Evolutionary conservation across 2,888 invertebrate species (phyloP).

Genomic region (Mimumesa dahlbomi): DNA sequence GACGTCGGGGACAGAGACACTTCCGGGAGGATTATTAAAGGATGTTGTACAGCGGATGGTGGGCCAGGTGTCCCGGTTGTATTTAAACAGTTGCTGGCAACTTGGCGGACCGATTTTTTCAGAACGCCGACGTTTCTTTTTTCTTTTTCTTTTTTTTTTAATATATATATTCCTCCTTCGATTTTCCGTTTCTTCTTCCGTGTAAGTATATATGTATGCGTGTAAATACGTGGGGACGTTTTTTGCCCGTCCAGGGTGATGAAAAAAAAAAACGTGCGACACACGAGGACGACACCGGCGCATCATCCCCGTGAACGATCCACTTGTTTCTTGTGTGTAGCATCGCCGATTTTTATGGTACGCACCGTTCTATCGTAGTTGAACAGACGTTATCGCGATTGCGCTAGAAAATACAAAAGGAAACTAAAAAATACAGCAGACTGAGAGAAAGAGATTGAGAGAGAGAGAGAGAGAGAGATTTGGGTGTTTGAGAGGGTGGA

Average conservation of each 20-base stretch:
- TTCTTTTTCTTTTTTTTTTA: slow-evolving; percentile 17
- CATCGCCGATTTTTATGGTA: background rate
- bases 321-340: slow-evolving; percentile 32
- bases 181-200: no score
- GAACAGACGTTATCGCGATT: slow-evolving; percentile 25
- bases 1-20: background rate
- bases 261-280: background rate
- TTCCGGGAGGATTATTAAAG: slow-evolving; percentile 3
- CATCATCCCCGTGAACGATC: slow-evolving; percentile 27
- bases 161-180: no score
- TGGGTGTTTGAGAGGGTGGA: background rate
- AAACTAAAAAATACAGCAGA: background rate
- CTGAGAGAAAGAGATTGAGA: slow-evolving; percentile 1
- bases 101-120: slow-evolving; percentile 35
- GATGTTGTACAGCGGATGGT: slow-evolving; percentile 20
- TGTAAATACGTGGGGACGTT: background rate
- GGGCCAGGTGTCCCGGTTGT: slow-evolving; percentile 8
- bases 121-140: slow-evolving; percentile 14
- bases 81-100: slow-evolving; percentile 58
- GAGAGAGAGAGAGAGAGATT: slow-evolving; percentile 14
- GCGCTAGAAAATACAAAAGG: slow-evolving; percentile 13
- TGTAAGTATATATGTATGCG: slow-evolving; percentile 3
- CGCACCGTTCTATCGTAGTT: background rate
- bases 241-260: no score
- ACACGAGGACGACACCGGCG: no score